These are phyloP conservation scores for Agrotis puta DNA, from an alignment of 2,888 invertebrate genomes.

Conservation along the genomic window DNA sequence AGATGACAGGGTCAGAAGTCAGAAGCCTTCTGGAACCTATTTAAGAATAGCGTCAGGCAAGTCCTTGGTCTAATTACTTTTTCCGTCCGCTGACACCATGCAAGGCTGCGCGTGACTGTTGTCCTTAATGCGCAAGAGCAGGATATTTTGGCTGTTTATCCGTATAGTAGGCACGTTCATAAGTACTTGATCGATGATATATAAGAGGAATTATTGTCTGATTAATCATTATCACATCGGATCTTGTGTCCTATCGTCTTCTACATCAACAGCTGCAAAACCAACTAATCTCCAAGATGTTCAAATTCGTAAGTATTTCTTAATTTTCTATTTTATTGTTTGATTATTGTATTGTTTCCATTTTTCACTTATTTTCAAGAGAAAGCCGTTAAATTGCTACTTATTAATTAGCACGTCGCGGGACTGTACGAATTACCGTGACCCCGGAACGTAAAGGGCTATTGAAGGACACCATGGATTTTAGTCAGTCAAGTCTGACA, in stretches of 20 bases:
- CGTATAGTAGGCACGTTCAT: slow-evolving; percentile 62
- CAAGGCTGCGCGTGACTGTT: slow-evolving; percentile 84
- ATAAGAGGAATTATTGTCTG: slow-evolving; percentile 67
- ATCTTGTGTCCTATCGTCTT: slow-evolving; percentile 58
- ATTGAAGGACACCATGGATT: no score
- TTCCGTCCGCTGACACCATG: slow-evolving; percentile 70
- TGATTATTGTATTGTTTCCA: background rate
- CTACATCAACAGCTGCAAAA: slow-evolving; percentile 39
- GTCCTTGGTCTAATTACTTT: slow-evolving; percentile 75
- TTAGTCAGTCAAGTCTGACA: no score
- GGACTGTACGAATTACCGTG: no score
- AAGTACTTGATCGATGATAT: slow-evolving; percentile 68
- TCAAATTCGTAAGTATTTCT: slow-evolving; percentile 84
- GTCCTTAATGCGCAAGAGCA: slow-evolving; percentile 76
- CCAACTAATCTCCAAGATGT: slow-evolving; percentile 78
- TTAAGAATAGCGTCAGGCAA: slow-evolving; percentile 15
- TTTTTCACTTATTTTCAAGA: background rate
- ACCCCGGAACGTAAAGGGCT: no score
- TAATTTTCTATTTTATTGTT: background rate
- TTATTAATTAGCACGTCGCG: background rate
- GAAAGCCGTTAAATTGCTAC: no score
- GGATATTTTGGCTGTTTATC: slow-evolving; percentile 83
- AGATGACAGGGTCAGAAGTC: slow-evolving; percentile 12
- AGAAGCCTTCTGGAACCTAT: background rate
- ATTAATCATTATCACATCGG: slow-evolving; percentile 68